Conservation (phyloP, 2,113 vertebrate genomes). For the Entelurus aequoreus region DNA sequence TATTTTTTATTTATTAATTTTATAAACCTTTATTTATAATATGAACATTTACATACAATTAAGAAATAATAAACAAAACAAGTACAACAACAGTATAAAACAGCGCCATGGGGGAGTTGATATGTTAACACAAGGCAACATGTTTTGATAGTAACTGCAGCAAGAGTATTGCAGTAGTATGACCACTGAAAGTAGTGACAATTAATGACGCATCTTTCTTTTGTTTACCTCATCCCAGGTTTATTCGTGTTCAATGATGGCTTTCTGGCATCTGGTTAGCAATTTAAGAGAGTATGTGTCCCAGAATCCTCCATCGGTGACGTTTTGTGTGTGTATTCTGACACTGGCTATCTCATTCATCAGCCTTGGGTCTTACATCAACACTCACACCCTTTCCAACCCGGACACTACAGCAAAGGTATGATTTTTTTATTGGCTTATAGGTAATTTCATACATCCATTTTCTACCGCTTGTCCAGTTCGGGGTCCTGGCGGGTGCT, state of each 20-base stretch:
- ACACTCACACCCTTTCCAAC: slow-evolving; percentile 60
- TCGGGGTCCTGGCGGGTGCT: no score
- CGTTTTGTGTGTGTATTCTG: slow-evolving; percentile 69
- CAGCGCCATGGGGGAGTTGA: no score
- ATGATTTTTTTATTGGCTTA: slow-evolving; percentile 1
- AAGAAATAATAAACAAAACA: no score
- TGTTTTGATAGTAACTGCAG: no score
- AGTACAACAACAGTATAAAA: no score
- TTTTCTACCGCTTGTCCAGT: no score
- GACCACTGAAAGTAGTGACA: neutral
- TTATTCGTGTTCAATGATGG: slow-evolving; percentile 47
- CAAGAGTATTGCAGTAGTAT: no score
- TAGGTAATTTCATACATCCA: no score
- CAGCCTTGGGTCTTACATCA: slow-evolving; percentile 56
- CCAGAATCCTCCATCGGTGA: slow-evolving; percentile 63
- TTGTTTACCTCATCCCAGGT: neutral
- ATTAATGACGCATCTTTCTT: neutral
- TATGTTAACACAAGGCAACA: no score
- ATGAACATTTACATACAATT: no score
- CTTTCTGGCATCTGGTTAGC: slow-evolving; percentile 55
- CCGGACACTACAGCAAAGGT: slow-evolving; percentile 63
- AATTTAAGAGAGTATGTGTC: slow-evolving; percentile 56
- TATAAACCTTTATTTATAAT: no score
- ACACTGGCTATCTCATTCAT: slow-evolving; percentile 64
- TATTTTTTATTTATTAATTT: no score